Percentiles rank a stretch among this genome's conserved stretches.
phyloP scores from a whole-genome alignment of 2,888 invertebrate species.

The Bimastos eiseni region DNA sequence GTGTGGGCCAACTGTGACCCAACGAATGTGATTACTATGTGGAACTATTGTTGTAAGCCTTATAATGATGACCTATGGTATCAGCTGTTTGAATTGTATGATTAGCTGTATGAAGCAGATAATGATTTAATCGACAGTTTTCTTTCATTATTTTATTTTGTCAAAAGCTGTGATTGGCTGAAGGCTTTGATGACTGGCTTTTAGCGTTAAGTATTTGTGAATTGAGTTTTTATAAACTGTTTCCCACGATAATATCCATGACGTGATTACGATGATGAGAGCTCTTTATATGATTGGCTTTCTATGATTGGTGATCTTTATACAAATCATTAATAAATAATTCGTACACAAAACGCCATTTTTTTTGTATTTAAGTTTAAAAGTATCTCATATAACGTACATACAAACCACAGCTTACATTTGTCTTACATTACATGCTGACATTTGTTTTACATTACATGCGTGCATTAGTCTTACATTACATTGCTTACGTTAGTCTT shows the following conservation, averaged over 20 bases:
- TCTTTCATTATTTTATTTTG: not conserved
- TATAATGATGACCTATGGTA: not conserved
- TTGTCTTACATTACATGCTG: too few species aligned
- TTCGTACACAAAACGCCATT: not conserved
- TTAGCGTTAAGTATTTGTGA: not conserved
- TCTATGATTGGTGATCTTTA: not conserved
- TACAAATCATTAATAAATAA: not conserved
- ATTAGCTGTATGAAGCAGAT: not conserved
- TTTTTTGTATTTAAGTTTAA: not conserved
- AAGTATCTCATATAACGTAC: not conserved
- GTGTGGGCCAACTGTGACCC: too few species aligned
- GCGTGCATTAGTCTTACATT: too few species aligned
- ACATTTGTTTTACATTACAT: too few species aligned
- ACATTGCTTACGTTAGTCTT: too few species aligned
- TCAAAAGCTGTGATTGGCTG: not conserved
- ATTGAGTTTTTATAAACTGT: constrained; percentile 4
- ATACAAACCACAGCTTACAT: too few species aligned
- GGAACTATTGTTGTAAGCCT: too few species aligned
- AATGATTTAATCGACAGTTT: not conserved
- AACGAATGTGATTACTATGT: too few species aligned
- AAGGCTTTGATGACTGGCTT: not conserved
- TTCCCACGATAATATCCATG: not conserved
- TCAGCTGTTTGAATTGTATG: not conserved
- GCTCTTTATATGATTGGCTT: not conserved
- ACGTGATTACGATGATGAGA: not conserved